Percentiles rank a stretch among this genome's conserved stretches.
phyloP scores from a whole-genome alignment of 1,140 invertebrate species.

The Lasaia peninsularis region DNA sequence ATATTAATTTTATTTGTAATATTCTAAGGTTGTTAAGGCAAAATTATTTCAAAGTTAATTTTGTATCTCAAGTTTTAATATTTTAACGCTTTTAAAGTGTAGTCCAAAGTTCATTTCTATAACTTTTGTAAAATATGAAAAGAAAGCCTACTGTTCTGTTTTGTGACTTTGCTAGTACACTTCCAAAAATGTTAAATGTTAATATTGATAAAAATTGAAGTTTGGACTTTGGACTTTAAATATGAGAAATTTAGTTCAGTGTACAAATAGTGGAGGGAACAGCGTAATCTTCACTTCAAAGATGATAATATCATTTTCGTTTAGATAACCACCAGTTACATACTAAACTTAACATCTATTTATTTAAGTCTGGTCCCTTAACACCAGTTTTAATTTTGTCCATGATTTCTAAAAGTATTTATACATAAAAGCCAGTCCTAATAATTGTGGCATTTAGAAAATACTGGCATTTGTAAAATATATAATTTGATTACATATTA shows the following conservation, averaged over 20 bases:
- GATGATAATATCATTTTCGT: slow-evolving; percentile 33
- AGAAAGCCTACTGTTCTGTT: too few relatives aligned
- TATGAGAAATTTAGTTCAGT: too few relatives aligned
- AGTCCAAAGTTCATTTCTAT: too few relatives aligned
- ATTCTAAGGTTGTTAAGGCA: neutral
- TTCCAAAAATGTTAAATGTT: too few relatives aligned
- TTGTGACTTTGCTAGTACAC: too few relatives aligned
- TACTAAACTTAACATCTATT: slow-evolving; percentile 24
- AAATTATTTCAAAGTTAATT: neutral
- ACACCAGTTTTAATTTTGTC: slow-evolving; percentile 46
- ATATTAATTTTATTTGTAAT: neutral
- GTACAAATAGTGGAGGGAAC: slow-evolving; percentile 70
- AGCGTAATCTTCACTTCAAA: slow-evolving; percentile 55
- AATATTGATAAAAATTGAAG: neutral
- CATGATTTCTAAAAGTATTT: slow-evolving; percentile 7
- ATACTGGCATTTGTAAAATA: neutral
- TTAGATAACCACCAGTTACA: neutral
- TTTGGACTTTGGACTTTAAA: too few relatives aligned
- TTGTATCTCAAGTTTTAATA: too few relatives aligned
- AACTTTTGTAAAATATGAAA: too few relatives aligned
- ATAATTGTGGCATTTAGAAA: neutral
- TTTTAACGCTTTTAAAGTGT: too few relatives aligned
- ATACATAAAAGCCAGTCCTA: neutral
- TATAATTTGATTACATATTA: neutral
- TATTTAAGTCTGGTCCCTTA: slow-evolving; percentile 54